These are phyloP conservation scores for Microplitis manilae DNA, from an alignment of 2,888 invertebrate species.

Conservation along the genomic window DNA sequence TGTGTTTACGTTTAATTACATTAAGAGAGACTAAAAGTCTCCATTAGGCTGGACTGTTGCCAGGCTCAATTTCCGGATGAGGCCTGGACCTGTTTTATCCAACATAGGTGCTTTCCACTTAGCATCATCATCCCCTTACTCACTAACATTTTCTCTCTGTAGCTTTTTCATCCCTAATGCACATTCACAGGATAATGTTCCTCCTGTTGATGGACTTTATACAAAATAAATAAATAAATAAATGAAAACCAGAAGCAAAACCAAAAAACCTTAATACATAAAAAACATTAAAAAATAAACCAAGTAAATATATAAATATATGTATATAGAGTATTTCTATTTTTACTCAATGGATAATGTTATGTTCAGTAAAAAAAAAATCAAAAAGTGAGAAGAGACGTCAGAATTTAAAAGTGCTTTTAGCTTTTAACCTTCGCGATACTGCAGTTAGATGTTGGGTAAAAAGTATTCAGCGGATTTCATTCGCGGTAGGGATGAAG, in stretches of 20 bases:
- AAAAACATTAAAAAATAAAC: neutral
- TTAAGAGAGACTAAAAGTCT: conserved; percentile 72
- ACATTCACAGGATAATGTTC: neutral
- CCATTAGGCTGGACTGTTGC: conserved; percentile 71
- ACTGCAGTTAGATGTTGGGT: conserved; percentile 48
- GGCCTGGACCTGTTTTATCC: conserved; percentile 59
- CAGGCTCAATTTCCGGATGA: conserved; percentile 62
- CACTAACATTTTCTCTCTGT: conserved; percentile 47
- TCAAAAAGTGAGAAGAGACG: conserved; percentile 47
- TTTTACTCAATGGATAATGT: too few species aligned
- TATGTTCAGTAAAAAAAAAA: conserved; percentile 29
- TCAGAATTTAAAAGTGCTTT: conserved; percentile 68
- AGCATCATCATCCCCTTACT: conserved; percentile 56
- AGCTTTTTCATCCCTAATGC: conserved; percentile 28
- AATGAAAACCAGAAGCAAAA: neutral
- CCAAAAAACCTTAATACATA: neutral
- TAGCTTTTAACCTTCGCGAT: conserved; percentile 66
- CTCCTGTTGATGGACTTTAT: conserved; percentile 1
- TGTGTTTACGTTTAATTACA: conserved; percentile 72
- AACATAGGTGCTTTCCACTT: conserved; percentile 66
- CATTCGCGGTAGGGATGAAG: conserved; percentile 56
- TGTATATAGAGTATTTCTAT: too few species aligned
- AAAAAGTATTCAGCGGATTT: conserved; percentile 69
- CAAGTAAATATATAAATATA: too few species aligned
- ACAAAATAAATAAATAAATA: neutral